phyloP scores from a whole-genome alignment of 1,140 invertebrate species.

The Drosophila punjabiensis region DNA sequence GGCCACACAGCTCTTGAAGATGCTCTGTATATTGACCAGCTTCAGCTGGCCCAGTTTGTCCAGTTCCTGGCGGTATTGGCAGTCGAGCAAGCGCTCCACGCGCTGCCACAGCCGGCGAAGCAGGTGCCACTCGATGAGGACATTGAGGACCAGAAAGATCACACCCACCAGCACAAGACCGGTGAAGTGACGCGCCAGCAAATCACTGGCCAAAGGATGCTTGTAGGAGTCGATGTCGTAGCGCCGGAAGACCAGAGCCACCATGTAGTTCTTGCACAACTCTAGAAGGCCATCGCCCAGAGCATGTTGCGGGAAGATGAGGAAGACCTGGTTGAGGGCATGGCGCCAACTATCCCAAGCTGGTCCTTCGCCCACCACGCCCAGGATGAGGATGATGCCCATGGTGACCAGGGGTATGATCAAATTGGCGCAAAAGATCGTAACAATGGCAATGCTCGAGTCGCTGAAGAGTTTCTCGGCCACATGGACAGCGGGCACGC shows the following conservation, averaged over 20 bases:
- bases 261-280: constrained; percentile 89
- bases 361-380: constrained; percentile 88
- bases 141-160: constrained; percentile 86
- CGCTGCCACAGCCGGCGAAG: constrained; percentile 53
- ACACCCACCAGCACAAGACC: constrained; percentile 86
- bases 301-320: constrained; percentile 89
- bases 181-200: constrained; percentile 87
- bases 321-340: constrained; percentile 87
- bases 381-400: constrained; percentile 88
- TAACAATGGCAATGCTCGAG: constrained; percentile 88
- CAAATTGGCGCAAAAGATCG: constrained; percentile 88
- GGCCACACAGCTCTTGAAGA: constrained; percentile 69
- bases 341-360: constrained; percentile 87
- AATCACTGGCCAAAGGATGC: constrained; percentile 87
- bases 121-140: constrained; percentile 87
- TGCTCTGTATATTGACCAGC: constrained; percentile 62
- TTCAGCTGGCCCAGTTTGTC: constrained; percentile 67
- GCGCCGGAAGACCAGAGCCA: constrained; percentile 86
- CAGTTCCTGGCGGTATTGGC: constrained; percentile 49
- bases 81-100: constrained; percentile 45
- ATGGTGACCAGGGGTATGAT: constrained; percentile 88
- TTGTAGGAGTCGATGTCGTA: constrained; percentile 90
- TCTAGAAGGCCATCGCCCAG: constrained; percentile 88
- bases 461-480: constrained; percentile 88
- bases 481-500: constrained; percentile 86